Base-by-base conservation (phyloP, 1,140 invertebrate genomes). In the Polypedilum vanderplanki region DNA sequence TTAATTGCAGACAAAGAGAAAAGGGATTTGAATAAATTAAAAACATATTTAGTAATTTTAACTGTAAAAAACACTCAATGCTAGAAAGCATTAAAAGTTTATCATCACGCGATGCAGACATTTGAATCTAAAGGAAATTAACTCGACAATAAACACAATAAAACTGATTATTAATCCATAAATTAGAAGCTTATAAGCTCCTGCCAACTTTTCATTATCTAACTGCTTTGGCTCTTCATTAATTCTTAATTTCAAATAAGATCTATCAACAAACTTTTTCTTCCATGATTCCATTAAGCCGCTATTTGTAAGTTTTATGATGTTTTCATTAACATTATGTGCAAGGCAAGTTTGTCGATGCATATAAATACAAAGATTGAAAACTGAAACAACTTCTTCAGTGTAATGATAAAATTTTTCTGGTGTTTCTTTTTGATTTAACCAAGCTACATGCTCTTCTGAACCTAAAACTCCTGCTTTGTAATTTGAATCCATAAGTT, bases 371-470 rank as follows among this genome's bases (percentile, higher is more conserved):
- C 18, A 20, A 7, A 70, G 65, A 70, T 70, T 70, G 7, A 70
- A 70, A 18, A 9, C 22, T 22, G 17, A 22, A 20, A 70, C 65
- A 17, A 70, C 22, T 70, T 70, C 65, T 24, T 20, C 3, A 8
- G 18, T 18, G 20, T 70, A 33, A 41, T 46, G 40, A 46, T 18
- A 18, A 18, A 70, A 70, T 5, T 4, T 10, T 17, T 70, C 15
- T 17, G 22, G 46, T n/a, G 46, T 15, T 57, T 10, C 9, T 0
- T 8, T 70, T 9, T 9, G 3, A 70, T 70, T 70, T 1, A 70
- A 18, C 17, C 22, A 70, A 8, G 65, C 65, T 70, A 70, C 22
- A 24, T 70, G 65, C 65, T 70, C 65, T 24, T 70, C 65, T 24
- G 65, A 70, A 17, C 65, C 18, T 9, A 70, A 20, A 8, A 18